Evolutionary conservation across 2,113 vertebrate genomes (phyloP).

Genomic region (Hyaena hyaena): DNA sequence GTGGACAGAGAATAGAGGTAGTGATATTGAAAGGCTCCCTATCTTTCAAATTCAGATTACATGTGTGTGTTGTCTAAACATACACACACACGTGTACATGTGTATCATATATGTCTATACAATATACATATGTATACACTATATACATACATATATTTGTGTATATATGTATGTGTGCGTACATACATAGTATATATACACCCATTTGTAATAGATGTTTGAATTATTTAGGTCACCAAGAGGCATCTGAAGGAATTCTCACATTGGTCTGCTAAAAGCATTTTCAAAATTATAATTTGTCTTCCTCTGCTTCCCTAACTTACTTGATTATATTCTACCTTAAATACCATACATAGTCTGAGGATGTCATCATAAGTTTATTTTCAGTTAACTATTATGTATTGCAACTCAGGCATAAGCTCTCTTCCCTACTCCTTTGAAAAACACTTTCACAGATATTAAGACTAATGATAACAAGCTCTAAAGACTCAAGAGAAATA

Average conservation of each 20-base stretch:
- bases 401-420: not conserved
- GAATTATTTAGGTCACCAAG: not conserved
- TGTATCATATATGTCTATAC: not conserved
- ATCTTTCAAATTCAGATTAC: not conserved
- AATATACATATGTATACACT: not conserved
- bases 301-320: not conserved
- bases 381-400: conserved; percentile 27
- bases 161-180: not conserved
- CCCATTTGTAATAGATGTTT: not conserved
- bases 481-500: not conserved
- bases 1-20: not conserved
- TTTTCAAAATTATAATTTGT: conserved; percentile 21
- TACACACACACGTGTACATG: not conserved
- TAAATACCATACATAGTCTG: not conserved
- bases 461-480: not conserved
- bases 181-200: not conserved
- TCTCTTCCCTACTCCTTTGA: not conserved
- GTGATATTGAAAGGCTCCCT: not conserved
- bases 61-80: not conserved
- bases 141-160: not conserved
- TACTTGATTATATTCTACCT: not conserved
- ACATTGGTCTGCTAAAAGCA: not conserved
- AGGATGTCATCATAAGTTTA: not conserved
- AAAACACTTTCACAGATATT: not conserved
- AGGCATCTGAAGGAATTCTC: not conserved